A percentile compares a stretch with the other conserved stretches of the same genome.
phyloP scores from a whole-genome alignment of 2,888 invertebrate genomes.

The Pseudococcus viburni region DNA sequence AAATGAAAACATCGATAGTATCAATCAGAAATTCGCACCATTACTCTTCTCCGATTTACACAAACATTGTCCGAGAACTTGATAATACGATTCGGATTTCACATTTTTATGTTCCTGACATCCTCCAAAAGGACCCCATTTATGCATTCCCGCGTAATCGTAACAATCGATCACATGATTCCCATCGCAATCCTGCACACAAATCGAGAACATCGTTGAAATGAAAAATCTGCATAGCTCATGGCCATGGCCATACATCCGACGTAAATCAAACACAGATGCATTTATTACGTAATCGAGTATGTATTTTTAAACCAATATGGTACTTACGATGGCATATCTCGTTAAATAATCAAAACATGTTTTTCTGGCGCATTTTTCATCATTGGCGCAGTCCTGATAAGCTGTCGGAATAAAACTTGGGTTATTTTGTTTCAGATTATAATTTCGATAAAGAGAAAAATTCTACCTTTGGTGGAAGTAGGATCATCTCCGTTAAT shows the following conservation, averaged over 20 bases:
- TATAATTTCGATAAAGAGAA: background rate
- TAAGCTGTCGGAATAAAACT: conserved; percentile 74
- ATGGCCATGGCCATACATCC: background rate
- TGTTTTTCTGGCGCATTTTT: conserved; percentile 82
- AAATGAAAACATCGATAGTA: too few relatives aligned
- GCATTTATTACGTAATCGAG: background rate
- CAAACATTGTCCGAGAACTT: background rate
- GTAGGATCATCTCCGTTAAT: conserved; percentile 74
- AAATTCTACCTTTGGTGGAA: background rate
- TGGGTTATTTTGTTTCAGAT: background rate
- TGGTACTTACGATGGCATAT: conserved; percentile 78
- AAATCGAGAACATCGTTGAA: background rate
- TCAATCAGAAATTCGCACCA: too few relatives aligned
- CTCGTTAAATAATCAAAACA: conserved; percentile 88
- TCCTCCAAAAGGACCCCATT: conserved; percentile 85
- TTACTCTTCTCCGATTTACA: background rate
- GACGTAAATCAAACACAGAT: background rate
- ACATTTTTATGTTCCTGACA: conserved; percentile 70
- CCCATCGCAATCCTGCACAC: conserved; percentile 83
- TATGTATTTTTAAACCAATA: background rate
- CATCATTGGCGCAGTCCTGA: conserved; percentile 81
- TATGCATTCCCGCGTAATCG: conserved; percentile 87
- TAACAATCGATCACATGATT: conserved; percentile 85
- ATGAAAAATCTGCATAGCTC: background rate
- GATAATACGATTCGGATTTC: background rate